These are phyloP conservation scores for Thalassarche chlororhynchos DNA, from an alignment of 2,113 vertebrate species.

Conservation along the genomic window DNA sequence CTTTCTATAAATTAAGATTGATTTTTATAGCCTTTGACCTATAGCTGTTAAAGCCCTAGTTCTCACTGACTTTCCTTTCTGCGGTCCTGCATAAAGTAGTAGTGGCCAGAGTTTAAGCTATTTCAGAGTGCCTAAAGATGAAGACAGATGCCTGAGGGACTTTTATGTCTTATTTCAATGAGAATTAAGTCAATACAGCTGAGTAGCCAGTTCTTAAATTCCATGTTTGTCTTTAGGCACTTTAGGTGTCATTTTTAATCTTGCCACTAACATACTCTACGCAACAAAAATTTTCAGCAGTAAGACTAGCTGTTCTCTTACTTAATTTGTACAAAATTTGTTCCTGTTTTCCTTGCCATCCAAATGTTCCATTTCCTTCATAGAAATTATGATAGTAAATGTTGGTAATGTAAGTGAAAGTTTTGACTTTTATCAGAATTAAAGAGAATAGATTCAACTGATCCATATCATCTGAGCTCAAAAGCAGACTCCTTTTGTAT, in stretches of 20 bases:
- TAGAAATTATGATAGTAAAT: background rate
- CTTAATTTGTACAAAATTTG: background rate
- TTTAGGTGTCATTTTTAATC: background rate
- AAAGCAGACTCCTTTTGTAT: background rate
- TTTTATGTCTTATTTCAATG: background rate
- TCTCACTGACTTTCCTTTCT: fast-evolving
- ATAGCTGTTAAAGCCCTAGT: background rate
- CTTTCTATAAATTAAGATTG: fast-evolving
- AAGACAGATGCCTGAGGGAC: background rate
- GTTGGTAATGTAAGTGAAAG: background rate
- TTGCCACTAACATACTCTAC: background rate
- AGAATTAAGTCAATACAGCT: background rate
- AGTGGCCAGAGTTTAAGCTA: background rate
- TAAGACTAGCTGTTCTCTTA: background rate
- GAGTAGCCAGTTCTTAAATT: background rate
- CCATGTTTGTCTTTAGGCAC: background rate
- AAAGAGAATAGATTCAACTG: background rate
- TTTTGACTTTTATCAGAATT: background rate
- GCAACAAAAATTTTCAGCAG: background rate
- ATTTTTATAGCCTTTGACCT: background rate
- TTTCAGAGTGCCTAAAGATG: background rate
- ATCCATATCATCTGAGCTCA: background rate
- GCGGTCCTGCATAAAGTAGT: background rate
- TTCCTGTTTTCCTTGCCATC: background rate
- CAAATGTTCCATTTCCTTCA: background rate